phyloP scores from a whole-genome alignment of 2,113 vertebrate species.

The Hippocampus mohnikei region DNA sequence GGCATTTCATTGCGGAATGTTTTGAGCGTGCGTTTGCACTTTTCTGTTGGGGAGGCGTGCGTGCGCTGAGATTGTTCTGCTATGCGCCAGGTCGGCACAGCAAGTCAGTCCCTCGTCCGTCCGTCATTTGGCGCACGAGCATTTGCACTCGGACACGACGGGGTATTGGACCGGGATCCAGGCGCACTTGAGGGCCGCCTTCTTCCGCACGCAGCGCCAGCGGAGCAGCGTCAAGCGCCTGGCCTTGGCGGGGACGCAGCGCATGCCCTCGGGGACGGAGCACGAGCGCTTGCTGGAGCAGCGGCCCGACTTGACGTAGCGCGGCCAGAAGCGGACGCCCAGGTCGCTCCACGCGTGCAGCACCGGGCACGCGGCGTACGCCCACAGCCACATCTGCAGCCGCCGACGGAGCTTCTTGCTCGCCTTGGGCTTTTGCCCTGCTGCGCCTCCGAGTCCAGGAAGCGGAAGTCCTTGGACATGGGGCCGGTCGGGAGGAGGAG shows the following conservation, averaged over 20 bases:
- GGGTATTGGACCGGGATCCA: constrained; percentile 97
- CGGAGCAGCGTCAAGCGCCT: constrained; percentile 87
- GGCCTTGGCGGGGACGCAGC: constrained; percentile 85
- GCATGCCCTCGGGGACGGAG: constrained; percentile 94
- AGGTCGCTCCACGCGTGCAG: constrained; percentile 92
- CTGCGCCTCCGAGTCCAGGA: constrained; percentile 87
- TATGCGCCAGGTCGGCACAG: no score
- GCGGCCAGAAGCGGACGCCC: constrained; percentile 92
- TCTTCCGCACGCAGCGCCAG: constrained; percentile 87
- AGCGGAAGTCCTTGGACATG: constrained; percentile 77
- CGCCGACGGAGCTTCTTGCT: constrained; percentile 90
- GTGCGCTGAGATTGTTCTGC: no score
- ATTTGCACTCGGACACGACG: constrained; percentile 95
- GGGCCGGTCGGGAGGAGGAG: no score
- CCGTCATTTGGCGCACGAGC: constrained; percentile 81
- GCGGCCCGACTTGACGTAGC: constrained; percentile 87
- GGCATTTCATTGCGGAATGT: no score
- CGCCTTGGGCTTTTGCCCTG: constrained; percentile 84
- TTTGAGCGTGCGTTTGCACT: no score
- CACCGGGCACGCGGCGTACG: constrained; percentile 91
- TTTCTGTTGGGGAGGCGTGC: no score
- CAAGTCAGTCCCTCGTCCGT: no score
- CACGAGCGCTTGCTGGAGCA: constrained; percentile 92
- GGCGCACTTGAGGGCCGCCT: constrained; percentile 82
- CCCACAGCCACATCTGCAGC: constrained; percentile 96